Base-by-base conservation (phyloP, 53 echinoderm and acorn worm species). In the Echinometra lucunter region DNA sequence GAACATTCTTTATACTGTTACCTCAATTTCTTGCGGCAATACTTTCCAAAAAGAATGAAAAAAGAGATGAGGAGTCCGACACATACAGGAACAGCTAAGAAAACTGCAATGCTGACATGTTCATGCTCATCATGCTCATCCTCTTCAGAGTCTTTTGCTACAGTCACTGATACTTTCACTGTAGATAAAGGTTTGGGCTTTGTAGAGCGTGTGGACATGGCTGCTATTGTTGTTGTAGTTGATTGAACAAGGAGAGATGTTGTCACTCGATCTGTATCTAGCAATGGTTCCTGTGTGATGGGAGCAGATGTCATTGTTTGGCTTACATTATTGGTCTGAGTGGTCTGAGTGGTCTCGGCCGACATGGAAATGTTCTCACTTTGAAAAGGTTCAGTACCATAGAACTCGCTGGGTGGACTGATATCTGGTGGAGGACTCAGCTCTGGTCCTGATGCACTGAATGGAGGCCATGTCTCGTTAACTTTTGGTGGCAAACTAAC, bases 21-120 rank as follows among this genome's bases (percentile, higher is more conserved):
- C 92, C 92, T 92, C 28, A 92, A 70, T 70, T 92, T 92, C 56
- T 70, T 92, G 92, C 92, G 92, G 92, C 92, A 92, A 66, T 92
- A 92, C 53, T 92, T 92, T 45, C 92, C 92, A 92, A 92, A 92
- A 6, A 92, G 92, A 28, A 92, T 92, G 72, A 92, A 92, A 28
- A 92, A 67, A 6, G 92, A 92, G 72, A 92, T 70, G 72, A 92
- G 67, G 15, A 92, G 92, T 44, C 92, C 92, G 21, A 92, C 45
- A 15, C 92, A 92, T n/a, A 92, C 92, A 28, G 92, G 92, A 38
- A 92, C 92, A 23, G 53, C 72, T 42, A 92, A 49, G 72, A 92
- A 92, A 3, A 92, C 92, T 45, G 72, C 92, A 44, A 92, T 67
- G 72, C 92, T 92, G 72, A 92, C 74, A 70, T 92, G 92, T 34